Conservation (phyloP, 1,140 invertebrate species). For the Neoseiulus cucumeris region DNA sequence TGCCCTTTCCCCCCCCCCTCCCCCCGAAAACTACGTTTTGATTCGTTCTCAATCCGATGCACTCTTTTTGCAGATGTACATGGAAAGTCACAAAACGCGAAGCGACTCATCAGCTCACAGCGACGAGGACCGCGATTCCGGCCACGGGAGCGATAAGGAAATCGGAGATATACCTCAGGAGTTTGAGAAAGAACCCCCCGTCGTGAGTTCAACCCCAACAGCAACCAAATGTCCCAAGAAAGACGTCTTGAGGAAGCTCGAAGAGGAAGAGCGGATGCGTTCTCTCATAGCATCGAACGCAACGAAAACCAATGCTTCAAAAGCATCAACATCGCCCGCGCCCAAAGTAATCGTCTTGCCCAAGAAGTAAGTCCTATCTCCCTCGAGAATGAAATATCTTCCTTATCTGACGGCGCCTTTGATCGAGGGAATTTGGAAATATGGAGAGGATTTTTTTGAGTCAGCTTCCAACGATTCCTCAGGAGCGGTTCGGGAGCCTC, state of each 20-base stretch:
- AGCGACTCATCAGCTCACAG: not conserved
- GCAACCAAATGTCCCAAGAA: not conserved
- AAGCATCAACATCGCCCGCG: not conserved
- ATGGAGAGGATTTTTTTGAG: not conserved
- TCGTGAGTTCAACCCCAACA: not conserved
- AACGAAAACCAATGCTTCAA: not conserved
- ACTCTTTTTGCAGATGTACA: conserved; percentile 9
- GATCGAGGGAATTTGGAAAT: not conserved
- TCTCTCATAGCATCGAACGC: not conserved
- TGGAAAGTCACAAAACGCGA: not conserved
- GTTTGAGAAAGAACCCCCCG: not conserved
- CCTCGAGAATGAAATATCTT: not conserved
- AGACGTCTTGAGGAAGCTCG: not conserved
- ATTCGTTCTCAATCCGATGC: too few species aligned
- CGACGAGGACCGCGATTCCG: conserved; percentile 2
- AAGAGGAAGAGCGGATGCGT: not conserved
- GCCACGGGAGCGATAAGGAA: conserved; percentile 2
- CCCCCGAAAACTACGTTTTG: too few species aligned
- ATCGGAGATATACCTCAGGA: not conserved
- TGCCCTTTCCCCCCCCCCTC: too few species aligned
- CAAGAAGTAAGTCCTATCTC: not conserved
- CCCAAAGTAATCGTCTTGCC: not conserved
- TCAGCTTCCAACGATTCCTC: not conserved
- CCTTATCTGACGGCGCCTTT: not conserved
- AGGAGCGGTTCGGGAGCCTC: not conserved